A percentile compares a stretch with the other conserved stretches of the same genome.
phyloP scores from a whole-genome alignment of 1,140 invertebrate genomes.

The Orius insidiosus region DNA sequence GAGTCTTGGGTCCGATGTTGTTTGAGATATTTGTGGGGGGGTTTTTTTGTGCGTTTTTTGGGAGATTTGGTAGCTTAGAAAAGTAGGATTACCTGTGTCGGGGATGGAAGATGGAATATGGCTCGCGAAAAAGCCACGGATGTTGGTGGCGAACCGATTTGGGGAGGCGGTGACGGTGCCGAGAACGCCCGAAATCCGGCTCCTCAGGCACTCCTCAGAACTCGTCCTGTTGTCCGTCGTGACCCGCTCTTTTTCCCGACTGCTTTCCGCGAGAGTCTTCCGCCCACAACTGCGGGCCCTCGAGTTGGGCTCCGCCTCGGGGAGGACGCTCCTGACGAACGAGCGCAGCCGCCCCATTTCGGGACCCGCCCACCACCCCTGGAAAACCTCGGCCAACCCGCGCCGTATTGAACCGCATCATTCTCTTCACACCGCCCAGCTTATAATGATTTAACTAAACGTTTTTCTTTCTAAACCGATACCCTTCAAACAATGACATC shows the following conservation, averaged over 20 bases:
- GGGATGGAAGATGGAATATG: conserved; percentile 33
- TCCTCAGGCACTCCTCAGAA: conserved; percentile 13
- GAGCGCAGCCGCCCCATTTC: conserved; percentile 1
- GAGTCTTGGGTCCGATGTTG: too few species aligned
- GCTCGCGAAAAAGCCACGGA: conserved; percentile 35
- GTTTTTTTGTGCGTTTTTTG: too few species aligned
- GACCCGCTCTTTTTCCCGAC: conserved; percentile 11
- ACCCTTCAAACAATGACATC: too few species aligned
- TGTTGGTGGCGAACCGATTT: conserved; percentile 34
- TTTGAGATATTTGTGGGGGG: too few species aligned
- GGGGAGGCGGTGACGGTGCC: conserved; percentile 31
- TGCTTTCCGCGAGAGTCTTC: conserved; percentile 1
- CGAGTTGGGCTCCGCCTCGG: background rate
- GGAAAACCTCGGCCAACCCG: background rate
- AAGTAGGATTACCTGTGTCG: conserved; percentile 33
- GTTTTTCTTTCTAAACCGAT: too few species aligned
- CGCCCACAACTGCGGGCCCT: conserved; percentile 4
- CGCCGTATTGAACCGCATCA: conserved; percentile 11
- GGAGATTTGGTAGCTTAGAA: background rate
- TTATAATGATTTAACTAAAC: conserved; percentile 5
- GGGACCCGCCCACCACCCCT: conserved; percentile 1
- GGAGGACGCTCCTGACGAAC: background rate
- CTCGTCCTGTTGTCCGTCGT: conserved; percentile 15
- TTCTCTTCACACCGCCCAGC: conserved; percentile 7
- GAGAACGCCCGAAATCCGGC: conserved; percentile 13